phyloP scores from a whole-genome alignment of 92 coral and sea anemone genomes.

The Chrysogorgia sp. region DNA sequence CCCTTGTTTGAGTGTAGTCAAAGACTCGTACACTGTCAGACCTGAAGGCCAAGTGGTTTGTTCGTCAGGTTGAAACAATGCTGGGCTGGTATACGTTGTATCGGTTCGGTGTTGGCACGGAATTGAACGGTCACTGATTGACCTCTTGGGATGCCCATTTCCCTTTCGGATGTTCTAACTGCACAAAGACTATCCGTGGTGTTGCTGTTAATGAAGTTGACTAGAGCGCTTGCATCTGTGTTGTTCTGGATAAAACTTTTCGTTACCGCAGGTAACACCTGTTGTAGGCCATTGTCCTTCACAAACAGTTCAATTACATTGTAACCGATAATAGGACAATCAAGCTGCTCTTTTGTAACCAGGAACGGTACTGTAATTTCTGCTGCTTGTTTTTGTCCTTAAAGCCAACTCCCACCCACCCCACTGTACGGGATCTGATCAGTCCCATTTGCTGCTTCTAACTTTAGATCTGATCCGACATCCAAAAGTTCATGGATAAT shows the following conservation, averaged over 20 bases:
- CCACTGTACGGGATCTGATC: constrained; percentile 63
- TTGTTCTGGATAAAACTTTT: no score
- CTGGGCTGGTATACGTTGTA: constrained; percentile 41
- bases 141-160: no score
- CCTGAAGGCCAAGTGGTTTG: no score
- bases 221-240: no score
- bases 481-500: constrained; percentile 60
- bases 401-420: constrained; percentile 68
- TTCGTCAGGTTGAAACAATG: constrained; percentile 56
- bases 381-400: constrained; percentile 44
- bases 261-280: constrained; percentile 38
- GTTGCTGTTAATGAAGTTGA: no score
- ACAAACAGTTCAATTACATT: constrained; percentile 73
- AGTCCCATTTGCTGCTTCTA: constrained; percentile 76
- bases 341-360: constrained; percentile 64
- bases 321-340: no score
- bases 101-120: constrained; percentile 20
- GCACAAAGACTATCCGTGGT: background rate
- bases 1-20: constrained; percentile 39
- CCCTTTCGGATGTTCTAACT: no score
- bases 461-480: constrained; percentile 38
- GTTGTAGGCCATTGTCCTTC: constrained; percentile 54
- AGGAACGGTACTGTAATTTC: no score
- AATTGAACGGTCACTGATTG: background rate
- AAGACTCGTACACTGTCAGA: constrained; percentile 29